Base-by-base conservation (phyloP, 2,888 invertebrate genomes). In the Drosophila birchii region DNA sequence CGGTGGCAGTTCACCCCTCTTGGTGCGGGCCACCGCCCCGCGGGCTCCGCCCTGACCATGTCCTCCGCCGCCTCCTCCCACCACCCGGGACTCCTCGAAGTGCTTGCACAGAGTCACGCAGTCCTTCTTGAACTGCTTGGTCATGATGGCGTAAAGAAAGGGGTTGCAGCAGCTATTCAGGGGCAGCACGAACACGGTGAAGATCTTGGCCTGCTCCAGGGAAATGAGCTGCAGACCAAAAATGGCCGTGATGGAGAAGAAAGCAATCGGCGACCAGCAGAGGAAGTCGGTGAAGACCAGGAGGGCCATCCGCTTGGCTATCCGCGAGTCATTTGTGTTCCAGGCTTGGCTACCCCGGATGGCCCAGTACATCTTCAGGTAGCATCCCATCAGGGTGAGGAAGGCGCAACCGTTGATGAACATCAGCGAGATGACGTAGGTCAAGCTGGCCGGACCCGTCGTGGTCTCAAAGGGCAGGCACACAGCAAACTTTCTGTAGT, bases 201-300 rank as follows among this genome's bases (percentile, higher is more conserved):
- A 98, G 81, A 97, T 96, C 94, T 99, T 99, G 53, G 99, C 98
- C 93, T 98, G 97, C 91, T 98, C 98, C 72, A 99, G 94, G 3
- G 97, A 97, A 34, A 99, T 97, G 55, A 99, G 94, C 74, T 97
- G 97, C 78, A 96, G 93, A 12, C 98, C 98, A 91, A 98, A 97
- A 9, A 98, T 96, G 20, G 99, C 98, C 0, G 98, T 98, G 41
- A 99, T 94, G 8, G 98, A 97, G 92, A 98, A 97, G 93, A 99
- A 98, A 1, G 99, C 98, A 76, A 99, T 98, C 0, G 99, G 99
- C 5, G 98, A 97, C 99, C 99, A 99, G 93, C 99, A 99, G 53
- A 98, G 94, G 90, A 99, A 98, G 92, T 99, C 99, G 0, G 99
- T 99, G 92, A 98, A 98, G 4, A 99, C 98, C 64, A 99, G 94